Percentiles rank a stretch among this genome's conserved stretches.
These are phyloP conservation scores for Anguilla obscura DNA, from an alignment of 2,797 vertebrate species.

Conservation along the genomic window DNA sequence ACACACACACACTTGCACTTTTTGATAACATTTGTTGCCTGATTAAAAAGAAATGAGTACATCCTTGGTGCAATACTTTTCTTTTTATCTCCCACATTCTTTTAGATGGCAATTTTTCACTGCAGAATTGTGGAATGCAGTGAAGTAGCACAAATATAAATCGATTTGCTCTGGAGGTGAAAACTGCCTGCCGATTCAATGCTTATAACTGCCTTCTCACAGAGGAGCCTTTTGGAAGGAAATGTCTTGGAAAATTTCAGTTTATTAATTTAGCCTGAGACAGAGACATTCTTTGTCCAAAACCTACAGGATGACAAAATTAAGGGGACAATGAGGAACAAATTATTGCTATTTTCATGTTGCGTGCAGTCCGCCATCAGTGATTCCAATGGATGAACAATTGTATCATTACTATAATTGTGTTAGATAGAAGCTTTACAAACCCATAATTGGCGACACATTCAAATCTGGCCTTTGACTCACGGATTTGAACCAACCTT, in stretches of 20 bases:
- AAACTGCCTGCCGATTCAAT: slow-evolving; percentile 20
- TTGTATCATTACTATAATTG: background rate
- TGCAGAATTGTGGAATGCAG: slow-evolving; percentile 10
- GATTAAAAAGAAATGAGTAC: background rate
- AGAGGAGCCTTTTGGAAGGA: background rate
- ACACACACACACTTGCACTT: background rate
- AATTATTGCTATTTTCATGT: background rate
- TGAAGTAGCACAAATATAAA: slow-evolving; percentile 34
- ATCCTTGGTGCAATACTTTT: background rate
- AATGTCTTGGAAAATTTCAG: slow-evolving; percentile 15
- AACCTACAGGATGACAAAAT: background rate
- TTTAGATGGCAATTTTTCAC: slow-evolving; percentile 13
- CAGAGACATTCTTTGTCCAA: background rate
- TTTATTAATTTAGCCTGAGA: background rate
- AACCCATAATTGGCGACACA: too few relatives aligned
- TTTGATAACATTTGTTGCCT: background rate
- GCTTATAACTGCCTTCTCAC: slow-evolving; percentile 2
- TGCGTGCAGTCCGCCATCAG: background rate
- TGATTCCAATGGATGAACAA: background rate
- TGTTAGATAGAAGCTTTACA: background rate
- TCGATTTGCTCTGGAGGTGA: slow-evolving; percentile 19
- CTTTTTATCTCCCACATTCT: slow-evolving; percentile 20
- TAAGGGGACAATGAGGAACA: background rate
- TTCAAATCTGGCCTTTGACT: background rate
- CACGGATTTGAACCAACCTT: background rate